A percentile compares a stretch with the other conserved stretches of the same genome.
These are phyloP conservation scores for Netelia virgata DNA, from an alignment of 2,888 invertebrate species.

Conservation along the genomic window DNA sequence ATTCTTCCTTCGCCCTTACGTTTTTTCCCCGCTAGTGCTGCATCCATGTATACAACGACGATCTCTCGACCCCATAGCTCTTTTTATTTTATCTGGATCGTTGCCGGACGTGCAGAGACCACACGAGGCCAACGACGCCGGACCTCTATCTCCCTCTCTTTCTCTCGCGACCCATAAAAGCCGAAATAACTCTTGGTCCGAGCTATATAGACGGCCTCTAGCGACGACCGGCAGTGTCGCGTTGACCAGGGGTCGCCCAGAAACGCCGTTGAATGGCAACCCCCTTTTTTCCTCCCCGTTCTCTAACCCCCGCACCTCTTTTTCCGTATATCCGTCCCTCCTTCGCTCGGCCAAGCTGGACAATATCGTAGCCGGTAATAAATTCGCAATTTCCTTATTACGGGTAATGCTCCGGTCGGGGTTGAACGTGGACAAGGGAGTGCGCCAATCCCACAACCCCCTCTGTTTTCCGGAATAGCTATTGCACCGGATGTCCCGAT, in stretches of 20 bases:
- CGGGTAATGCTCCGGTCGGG: slow-evolving; percentile 84
- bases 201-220: slow-evolving; percentile 55
- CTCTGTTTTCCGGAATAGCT: slow-evolving; percentile 44
- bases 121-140: slow-evolving; percentile 44
- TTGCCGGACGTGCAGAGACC: slow-evolving; percentile 76
- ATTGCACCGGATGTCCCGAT: slow-evolving; percentile 35
- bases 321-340: slow-evolving; percentile 27
- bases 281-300: slow-evolving; percentile 25
- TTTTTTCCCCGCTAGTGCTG: slow-evolving; percentile 12
- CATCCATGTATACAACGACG: slow-evolving; percentile 17
- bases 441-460: slow-evolving; percentile 52
- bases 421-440: slow-evolving; percentile 67
- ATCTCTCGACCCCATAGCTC: slow-evolving; percentile 56
- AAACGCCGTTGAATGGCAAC: slow-evolving; percentile 56
- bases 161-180: slow-evolving; percentile 81
- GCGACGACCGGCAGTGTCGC: slow-evolving; percentile 56
- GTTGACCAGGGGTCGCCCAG: slow-evolving; percentile 59
- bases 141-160: slow-evolving; percentile 29
- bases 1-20: slow-evolving; percentile 52
- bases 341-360: slow-evolving; percentile 70
- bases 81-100: slow-evolving; percentile 78
- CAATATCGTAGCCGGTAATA: slow-evolving; percentile 84
- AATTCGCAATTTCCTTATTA: slow-evolving; percentile 85
- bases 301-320: slow-evolving; percentile 59
- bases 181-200: slow-evolving; percentile 83